Conservation (phyloP, 2,888 invertebrate species). For the Leucophora obtusa region DNA sequence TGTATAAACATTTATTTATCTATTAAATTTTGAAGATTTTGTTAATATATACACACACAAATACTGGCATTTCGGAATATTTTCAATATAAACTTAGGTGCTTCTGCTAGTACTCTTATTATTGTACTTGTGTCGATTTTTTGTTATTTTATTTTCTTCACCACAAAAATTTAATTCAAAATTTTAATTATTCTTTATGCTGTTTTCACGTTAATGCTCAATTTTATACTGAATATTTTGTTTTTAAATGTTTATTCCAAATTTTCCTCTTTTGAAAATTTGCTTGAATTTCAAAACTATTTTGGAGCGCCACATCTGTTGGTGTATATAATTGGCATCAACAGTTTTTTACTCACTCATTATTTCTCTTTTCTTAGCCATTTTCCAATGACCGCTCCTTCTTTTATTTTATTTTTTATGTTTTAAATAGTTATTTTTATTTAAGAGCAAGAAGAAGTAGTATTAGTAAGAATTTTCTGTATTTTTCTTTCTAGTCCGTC, state of each 20-base stretch:
- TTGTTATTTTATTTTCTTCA: constrained; percentile 6
- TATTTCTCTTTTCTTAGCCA: constrained; percentile 13
- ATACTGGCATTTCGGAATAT: background rate
- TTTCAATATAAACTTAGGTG: constrained; percentile 29
- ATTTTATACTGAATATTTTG: constrained; percentile 47
- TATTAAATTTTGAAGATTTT: background rate
- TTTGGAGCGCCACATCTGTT: constrained; percentile 24
- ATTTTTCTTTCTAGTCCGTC: background rate
- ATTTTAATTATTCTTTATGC: background rate
- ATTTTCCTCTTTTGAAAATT: constrained; percentile 48
- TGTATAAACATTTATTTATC: too few species aligned
- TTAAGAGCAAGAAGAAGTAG: background rate
- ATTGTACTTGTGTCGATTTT: constrained; percentile 23
- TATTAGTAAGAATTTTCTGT: background rate
- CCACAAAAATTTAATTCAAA: background rate
- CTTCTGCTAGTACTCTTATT: constrained; percentile 14
- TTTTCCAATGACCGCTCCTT: background rate
- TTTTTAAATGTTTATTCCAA: constrained; percentile 54
- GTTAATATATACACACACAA: background rate
- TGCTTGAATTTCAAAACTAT: constrained; percentile 25
- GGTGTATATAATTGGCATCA: background rate
- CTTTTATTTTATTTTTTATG: background rate
- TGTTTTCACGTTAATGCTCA: constrained; percentile 31
- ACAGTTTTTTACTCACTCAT: background rate
- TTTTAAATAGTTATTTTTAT: background rate